Percentiles rank a stretch among this genome's conserved stretches.
These are phyloP conservation scores for Drosophila seclusa DNA, from an alignment of 2,888 invertebrate genomes.

Conservation along the genomic window DNA sequence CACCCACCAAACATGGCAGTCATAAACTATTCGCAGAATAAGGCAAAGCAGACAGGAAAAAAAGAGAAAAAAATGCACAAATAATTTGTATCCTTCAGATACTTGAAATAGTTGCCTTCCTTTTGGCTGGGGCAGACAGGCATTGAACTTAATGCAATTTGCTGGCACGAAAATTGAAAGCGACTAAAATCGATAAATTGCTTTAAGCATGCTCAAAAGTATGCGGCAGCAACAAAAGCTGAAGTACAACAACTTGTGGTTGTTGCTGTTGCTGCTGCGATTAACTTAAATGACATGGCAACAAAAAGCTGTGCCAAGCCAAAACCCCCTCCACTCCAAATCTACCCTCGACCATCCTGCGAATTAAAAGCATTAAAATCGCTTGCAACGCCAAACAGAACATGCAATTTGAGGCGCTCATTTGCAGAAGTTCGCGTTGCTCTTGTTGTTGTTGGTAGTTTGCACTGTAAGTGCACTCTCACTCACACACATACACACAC, in stretches of 20 bases:
- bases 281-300: constrained; percentile 56
- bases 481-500: constrained; percentile 15
- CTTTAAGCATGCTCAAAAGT: constrained; percentile 50
- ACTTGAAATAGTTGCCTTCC: constrained; percentile 49
- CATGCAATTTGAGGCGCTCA: constrained; percentile 69
- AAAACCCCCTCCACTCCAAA: background rate
- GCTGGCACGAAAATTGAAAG: constrained; percentile 34
- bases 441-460: constrained; percentile 28
- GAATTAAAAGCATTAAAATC: constrained; percentile 73
- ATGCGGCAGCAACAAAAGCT: constrained; percentile 22
- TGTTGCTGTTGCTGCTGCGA: constrained; percentile 16
- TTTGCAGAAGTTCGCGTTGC: constrained; percentile 34
- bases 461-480: constrained; percentile 32
- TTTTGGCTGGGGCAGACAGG: constrained; percentile 34
- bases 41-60: constrained; percentile 44
- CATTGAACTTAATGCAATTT: constrained; percentile 55
- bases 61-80: constrained; percentile 18
- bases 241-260: constrained; percentile 40
- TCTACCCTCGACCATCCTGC: constrained; percentile 12
- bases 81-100: constrained; percentile 48
- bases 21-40: constrained; percentile 62
- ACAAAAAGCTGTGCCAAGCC: constrained; percentile 26
- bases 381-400: constrained; percentile 61
- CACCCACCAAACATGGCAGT: constrained; percentile 35
- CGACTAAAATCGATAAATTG: constrained; percentile 51